phyloP scores from a whole-genome alignment of 2,888 invertebrate genomes.

The Athrips mouffetella region DNA sequence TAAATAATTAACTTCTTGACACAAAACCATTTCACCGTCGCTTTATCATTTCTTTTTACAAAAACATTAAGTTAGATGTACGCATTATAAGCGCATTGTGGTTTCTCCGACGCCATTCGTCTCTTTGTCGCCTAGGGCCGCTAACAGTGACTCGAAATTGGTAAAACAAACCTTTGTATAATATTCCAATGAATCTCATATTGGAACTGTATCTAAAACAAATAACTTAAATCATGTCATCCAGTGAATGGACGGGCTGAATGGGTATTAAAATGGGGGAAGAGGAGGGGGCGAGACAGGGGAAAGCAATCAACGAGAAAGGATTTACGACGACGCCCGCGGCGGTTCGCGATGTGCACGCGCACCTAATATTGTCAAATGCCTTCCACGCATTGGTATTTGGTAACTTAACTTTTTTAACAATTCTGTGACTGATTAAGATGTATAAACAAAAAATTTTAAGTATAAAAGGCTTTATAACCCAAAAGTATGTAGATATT shows the following conservation, averaged over 20 bases:
- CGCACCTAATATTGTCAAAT: conserved; percentile 33
- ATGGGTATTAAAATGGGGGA: conserved; percentile 48
- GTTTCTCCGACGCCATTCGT: conserved; percentile 28
- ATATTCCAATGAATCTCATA: conserved; percentile 59
- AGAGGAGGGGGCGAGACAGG: conserved; percentile 35
- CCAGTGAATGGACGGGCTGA: conserved; percentile 45
- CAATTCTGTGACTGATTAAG: no score
- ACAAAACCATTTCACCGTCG: conserved; percentile 16
- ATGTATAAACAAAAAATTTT: no score
- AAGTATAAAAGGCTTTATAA: no score
- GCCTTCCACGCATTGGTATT: conserved; percentile 26
- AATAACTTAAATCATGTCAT: conserved; percentile 64
- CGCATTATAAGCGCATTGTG: conserved; percentile 39
- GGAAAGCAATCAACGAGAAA: conserved; percentile 62
- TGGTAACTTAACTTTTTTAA: conserved; percentile 3
- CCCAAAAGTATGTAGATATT: no score
- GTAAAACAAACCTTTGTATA: conserved; percentile 55
- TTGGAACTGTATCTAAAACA: conserved; percentile 59
- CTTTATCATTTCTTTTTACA: conserved; percentile 33
- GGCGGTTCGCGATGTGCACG: conserved; percentile 36
- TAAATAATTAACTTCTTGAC: background rate
- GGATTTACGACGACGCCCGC: conserved; percentile 55
- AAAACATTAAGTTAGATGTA: conserved; percentile 25
- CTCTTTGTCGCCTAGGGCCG: conserved; percentile 45
- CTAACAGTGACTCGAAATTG: conserved; percentile 38